Evolutionary conservation across 2,888 invertebrate genomes (phyloP), one percentile per base, ranked within the genome.

Genomic region (Caenorhabditis sulstoni): DNA sequence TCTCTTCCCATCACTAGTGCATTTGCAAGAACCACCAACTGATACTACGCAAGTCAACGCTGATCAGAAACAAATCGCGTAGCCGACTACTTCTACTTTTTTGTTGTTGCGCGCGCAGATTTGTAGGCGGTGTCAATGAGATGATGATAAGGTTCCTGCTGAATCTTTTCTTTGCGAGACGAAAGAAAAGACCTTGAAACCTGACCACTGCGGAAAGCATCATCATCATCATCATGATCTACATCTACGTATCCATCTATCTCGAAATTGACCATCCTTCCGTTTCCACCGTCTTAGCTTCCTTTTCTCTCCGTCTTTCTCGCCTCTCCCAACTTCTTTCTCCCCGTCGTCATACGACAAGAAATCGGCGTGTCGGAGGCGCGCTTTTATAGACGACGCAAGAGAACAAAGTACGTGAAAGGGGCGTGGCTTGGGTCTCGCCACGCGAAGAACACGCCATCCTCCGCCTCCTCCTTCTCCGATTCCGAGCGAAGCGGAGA

Each of bases 271-370:
- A 29, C 4, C 3, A 29, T 29, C 29, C 29, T 29, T 29, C 29
- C 7, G 3, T 7, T 29, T 41, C 11, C 7, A 11, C 41, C 41
- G 3, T 14, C 41, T 14, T 14, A 41, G 41, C 41, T 41, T 23
- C 23, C 20, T 22, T 41, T 41, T n/a, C n/a, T n/a, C n/a, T n/a
- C n/a, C n/a, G n/a, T n/a, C n/a, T n/a, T n/a, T n/a, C n/a, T n/a
- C n/a, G n/a, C n/a, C 44, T n/a, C n/a, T 44, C 11, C 22, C 23
- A 37, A 23, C 20, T 44, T n/a, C 20, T 22, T 47, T 53, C 20
- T 20, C 59, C 71, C 64, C 22, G 71, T 71, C 71, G 71, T 71
- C 71, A 71, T 71, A 71, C 71, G 71, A 71, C 71, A 62, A 71
- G 47, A 14, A 29, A 47, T 64, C 37, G 14, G 8, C 18, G 12